These are phyloP conservation scores for Vanessa atalanta DNA, from an alignment of 1,140 invertebrate species.

Conservation along the genomic window DNA sequence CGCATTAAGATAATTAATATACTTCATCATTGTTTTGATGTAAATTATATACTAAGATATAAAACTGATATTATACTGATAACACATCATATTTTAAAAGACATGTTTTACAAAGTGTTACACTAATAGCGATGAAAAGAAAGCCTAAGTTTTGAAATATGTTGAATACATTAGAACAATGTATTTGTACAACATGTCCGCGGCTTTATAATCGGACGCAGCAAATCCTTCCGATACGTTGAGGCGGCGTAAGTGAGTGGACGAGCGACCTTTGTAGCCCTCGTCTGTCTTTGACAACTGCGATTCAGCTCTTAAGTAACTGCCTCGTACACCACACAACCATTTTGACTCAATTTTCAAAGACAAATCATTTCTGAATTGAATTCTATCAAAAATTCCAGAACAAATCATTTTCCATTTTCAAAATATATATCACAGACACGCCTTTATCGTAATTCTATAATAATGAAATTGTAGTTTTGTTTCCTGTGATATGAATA, in stretches of 20 bases:
- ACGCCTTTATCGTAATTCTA: too few species aligned
- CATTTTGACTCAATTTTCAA: slow-evolving; percentile 22
- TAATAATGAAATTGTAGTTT: too few species aligned
- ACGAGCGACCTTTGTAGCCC: slow-evolving; percentile 60
- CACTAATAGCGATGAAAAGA: too few species aligned
- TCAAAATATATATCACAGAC: too few species aligned
- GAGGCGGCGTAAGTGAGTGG: slow-evolving; percentile 43
- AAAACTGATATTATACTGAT: too few species aligned
- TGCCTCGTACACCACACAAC: slow-evolving; percentile 53
- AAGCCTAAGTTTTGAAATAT: too few species aligned
- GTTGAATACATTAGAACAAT: too few species aligned
- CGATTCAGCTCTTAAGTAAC: slow-evolving; percentile 61
- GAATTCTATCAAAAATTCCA: slow-evolving; percentile 6
- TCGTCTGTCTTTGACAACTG: slow-evolving; percentile 69
- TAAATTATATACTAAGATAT: too few species aligned
- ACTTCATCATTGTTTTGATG: too few species aligned
- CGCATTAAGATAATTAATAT: too few species aligned
- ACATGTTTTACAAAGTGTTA: too few species aligned
- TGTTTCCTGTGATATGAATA: neutral
- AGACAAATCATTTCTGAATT: slow-evolving; percentile 41
- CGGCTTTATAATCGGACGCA: slow-evolving; percentile 46
- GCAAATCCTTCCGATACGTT: slow-evolving; percentile 62
- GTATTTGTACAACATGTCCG: slow-evolving; percentile 33
- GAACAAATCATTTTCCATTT: neutral
- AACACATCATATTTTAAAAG: too few species aligned